phyloP scores from a whole-genome alignment of 1,140 invertebrate species.

The Bombus turneri region DNA sequence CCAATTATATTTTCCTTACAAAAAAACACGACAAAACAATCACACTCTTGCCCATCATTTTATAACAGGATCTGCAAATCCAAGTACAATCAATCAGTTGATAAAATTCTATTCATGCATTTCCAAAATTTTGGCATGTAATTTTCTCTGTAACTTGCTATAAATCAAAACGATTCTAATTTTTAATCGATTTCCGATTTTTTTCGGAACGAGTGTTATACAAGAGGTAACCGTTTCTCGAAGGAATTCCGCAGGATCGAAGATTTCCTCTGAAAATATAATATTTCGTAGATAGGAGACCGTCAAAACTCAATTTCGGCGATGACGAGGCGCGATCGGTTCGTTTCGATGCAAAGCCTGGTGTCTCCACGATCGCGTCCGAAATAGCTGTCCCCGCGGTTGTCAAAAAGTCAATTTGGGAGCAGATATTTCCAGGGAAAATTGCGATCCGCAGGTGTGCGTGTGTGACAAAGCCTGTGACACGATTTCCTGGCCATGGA shows the following conservation, averaged over 20 bases:
- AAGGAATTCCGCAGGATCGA: background rate
- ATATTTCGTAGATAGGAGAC: background rate
- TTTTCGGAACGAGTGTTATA: too few relatives aligned
- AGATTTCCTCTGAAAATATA: background rate
- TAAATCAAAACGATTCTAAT: too few relatives aligned
- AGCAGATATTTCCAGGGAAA: slow-evolving; percentile 22
- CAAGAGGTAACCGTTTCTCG: background rate
- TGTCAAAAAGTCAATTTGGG: slow-evolving; percentile 40
- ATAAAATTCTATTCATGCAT: too few relatives aligned
- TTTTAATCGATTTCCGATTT: too few relatives aligned
- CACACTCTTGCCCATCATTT: too few relatives aligned
- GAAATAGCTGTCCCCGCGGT: slow-evolving; percentile 17
- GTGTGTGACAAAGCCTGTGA: slow-evolving; percentile 12
- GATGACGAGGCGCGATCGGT: slow-evolving; percentile 2
- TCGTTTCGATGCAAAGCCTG: slow-evolving; percentile 14
- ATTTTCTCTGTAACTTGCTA: too few relatives aligned
- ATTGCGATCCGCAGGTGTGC: background rate
- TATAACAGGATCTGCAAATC: too few relatives aligned
- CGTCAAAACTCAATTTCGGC: slow-evolving; percentile 9
- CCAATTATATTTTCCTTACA: too few relatives aligned
- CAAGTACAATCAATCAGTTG: too few relatives aligned
- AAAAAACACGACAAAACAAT: too few relatives aligned
- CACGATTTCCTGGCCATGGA: background rate
- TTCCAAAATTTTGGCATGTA: too few relatives aligned
- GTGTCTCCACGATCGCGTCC: background rate